Base-by-base conservation (phyloP, 2,888 invertebrate genomes). In the Pantelozetes paolii region DNA sequence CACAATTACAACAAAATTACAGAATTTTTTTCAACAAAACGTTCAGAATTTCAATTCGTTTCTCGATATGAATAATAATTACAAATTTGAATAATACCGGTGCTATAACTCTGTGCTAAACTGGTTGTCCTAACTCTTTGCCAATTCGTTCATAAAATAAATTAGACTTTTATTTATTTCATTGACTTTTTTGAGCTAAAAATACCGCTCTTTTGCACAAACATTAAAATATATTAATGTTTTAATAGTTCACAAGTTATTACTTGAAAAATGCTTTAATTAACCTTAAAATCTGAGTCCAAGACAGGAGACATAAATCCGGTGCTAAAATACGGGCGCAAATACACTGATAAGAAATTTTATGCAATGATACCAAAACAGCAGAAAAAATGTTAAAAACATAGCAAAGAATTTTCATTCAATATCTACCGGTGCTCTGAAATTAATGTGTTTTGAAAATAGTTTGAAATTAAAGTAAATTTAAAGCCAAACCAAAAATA, bases 21-120 rank as follows among this genome's bases (percentile, higher is more conserved):
- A 20, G 23, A 20, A 15, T 54, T 54, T 54, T 54, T 45, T 45
- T 36, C 36, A 9, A 59, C 6, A 30, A 15, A 59, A 59, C 30
- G 59, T 18, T 15, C 30, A 59, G 59, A 59, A 59, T 59, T 59
- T 59, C 30, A 59, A 59, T 59, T 30, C 23, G 30, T 59, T 23
- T 59, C 6, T 15, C 23, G 30, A 59, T 57, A 59, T 30, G 32
- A 30, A 59, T 30, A 30, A 45, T 59, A 30, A 30, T 30, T 30
- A 59, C 23, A 23, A 23, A 26, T 57, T 26, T 57, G 23, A 20
- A n/a, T 28, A 26, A 26, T 57, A 11, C 20, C 57, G 6, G 23
- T 36, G 23, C 23, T n/a, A 23, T 48, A n/a, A n/a, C 18, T 9
- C 18, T 9, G 5, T 48, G 6, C n/a, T 57, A n/a, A 57, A 57